These are phyloP conservation scores for Nomada lathburiana DNA, from an alignment of 2,888 invertebrate species.

Conservation along the genomic window DNA sequence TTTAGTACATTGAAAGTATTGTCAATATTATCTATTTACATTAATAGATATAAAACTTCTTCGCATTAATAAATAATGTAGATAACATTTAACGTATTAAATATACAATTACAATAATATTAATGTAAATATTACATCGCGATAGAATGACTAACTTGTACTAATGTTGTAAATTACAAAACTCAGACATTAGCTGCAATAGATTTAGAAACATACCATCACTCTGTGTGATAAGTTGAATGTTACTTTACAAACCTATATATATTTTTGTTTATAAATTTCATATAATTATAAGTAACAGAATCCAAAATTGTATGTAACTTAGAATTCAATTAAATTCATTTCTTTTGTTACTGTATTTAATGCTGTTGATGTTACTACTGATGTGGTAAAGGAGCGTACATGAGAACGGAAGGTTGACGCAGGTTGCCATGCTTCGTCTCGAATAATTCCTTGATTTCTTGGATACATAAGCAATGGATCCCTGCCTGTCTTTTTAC, in stretches of 20 bases:
- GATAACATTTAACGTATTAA: background rate
- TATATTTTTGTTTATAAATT: background rate
- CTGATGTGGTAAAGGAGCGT: slow-evolving; percentile 73
- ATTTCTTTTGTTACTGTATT: slow-evolving; percentile 74
- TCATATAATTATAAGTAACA: background rate
- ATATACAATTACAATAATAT: background rate
- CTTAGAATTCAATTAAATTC: slow-evolving; percentile 77
- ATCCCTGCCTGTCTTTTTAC: slow-evolving; percentile 89
- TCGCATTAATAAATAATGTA: slow-evolving; percentile 29
- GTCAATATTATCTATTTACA: slow-evolving; percentile 3
- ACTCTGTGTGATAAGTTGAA: background rate
- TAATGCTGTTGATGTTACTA: slow-evolving; percentile 69
- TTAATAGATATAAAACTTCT: background rate
- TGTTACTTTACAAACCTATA: background rate
- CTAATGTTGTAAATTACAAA: slow-evolving; percentile 19
- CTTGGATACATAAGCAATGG: slow-evolving; percentile 87
- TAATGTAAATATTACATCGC: slow-evolving; percentile 29
- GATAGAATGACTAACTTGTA: slow-evolving; percentile 24
- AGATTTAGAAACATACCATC: slow-evolving; percentile 7
- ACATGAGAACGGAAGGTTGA: slow-evolving; percentile 81
- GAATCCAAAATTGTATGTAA: background rate
- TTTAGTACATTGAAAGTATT: slow-evolving; percentile 5
- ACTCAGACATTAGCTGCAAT: slow-evolving; percentile 30
- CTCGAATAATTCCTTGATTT: slow-evolving; percentile 85
- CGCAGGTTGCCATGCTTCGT: slow-evolving; percentile 78